Evolutionary conservation across 2,797 vertebrate species (phyloP).

Genomic region (Phaenicophaeus curvirostris): DNA sequence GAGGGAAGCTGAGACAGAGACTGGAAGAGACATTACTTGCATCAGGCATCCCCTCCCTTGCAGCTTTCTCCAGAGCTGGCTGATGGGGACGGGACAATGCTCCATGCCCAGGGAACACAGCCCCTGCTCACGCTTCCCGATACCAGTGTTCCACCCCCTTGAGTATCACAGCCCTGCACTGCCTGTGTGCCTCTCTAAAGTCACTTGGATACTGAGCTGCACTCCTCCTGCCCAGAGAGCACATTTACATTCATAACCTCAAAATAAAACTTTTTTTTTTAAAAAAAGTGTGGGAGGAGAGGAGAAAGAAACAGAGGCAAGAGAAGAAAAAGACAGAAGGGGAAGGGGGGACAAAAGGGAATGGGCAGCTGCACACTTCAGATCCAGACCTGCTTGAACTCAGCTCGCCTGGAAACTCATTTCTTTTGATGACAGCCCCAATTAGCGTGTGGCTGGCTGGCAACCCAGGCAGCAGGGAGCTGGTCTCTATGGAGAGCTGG

Average conservation of each 20-base stretch:
- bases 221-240: background rate
- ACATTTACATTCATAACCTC: background rate
- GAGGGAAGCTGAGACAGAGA: background rate
- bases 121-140: accelerated
- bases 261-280: background rate
- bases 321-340: background rate
- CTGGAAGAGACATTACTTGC: background rate
- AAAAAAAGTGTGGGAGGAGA: no score
- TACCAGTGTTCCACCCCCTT: no score
- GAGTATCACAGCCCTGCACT: background rate
- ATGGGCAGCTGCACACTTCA: background rate
- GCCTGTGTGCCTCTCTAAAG: background rate
- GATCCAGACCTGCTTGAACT: conserved; percentile 5
- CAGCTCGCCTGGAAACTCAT: background rate
- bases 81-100: background rate
- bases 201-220: background rate
- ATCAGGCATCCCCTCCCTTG: background rate
- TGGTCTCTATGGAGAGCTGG: background rate
- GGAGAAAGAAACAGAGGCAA: background rate
- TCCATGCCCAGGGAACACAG: background rate
- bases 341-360: background rate
- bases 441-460: background rate
- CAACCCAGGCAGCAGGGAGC: background rate
- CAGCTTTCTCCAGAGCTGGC: background rate
- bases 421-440: conserved; percentile 6